phyloP scores from a whole-genome alignment of 2,888 invertebrate species.

The Stictocephala bisonia region DNA sequence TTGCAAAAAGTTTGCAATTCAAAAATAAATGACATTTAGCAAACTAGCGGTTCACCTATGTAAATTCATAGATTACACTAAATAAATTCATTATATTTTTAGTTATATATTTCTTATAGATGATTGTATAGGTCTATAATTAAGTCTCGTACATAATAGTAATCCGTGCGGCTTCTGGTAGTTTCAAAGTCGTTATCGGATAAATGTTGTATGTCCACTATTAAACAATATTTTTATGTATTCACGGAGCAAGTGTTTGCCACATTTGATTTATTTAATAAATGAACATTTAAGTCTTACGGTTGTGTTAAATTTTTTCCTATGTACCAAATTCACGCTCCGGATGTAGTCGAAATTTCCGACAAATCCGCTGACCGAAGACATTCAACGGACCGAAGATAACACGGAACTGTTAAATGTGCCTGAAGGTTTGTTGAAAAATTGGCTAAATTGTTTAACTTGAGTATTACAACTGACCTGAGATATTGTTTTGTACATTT shows the following conservation, averaged over 20 bases:
- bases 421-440: slow-evolving; percentile 7
- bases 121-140: slow-evolving; percentile 10
- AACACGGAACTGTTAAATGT: neutral
- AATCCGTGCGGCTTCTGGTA: slow-evolving; percentile 35
- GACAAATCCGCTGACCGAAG: slow-evolving; percentile 11
- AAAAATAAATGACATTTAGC: too few relatives aligned
- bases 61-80: neutral
- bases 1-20: too few relatives aligned
- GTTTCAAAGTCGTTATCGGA: slow-evolving; percentile 32
- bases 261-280: slow-evolving; percentile 3
- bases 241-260: slow-evolving; percentile 29
- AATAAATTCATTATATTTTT: too few relatives aligned
- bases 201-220: slow-evolving; percentile 20
- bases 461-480: too few relatives aligned
- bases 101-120: slow-evolving; percentile 4
- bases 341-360: slow-evolving; percentile 5
- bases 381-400: slow-evolving; percentile 10
- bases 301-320: slow-evolving; percentile 31
- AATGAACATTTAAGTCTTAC: slow-evolving; percentile 14
- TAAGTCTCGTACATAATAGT: slow-evolving; percentile 29
- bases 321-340: neutral
- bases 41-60: slow-evolving; percentile 18
- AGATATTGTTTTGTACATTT: too few relatives aligned
- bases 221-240: slow-evolving; percentile 33
- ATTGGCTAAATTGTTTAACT: too few relatives aligned